Conservation (phyloP, 2,113 vertebrate species). For the Oryzias melastigma region DNA sequence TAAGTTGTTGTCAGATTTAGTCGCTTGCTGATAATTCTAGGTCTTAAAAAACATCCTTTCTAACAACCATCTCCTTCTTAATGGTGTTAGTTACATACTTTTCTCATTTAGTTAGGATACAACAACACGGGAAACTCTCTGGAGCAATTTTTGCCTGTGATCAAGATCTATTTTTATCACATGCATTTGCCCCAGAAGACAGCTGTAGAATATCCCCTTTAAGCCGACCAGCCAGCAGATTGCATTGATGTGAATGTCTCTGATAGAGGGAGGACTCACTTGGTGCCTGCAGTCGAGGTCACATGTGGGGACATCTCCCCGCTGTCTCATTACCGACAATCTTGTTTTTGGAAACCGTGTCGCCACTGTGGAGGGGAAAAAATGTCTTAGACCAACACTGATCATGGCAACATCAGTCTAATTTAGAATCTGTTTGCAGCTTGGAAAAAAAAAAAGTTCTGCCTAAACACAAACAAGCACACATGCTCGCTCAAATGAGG, state of each 20-base stretch:
- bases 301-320: slow-evolving; percentile 14
- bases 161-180: slow-evolving; percentile 24
- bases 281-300: slow-evolving; percentile 44
- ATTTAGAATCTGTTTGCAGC: background rate
- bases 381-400: slow-evolving; percentile 6
- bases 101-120: background rate
- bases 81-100: background rate
- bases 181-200: slow-evolving; percentile 18
- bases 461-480: background rate
- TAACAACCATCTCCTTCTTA: no score
- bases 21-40: no score
- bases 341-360: slow-evolving; percentile 31
- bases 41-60: no score
- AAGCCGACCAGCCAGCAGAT: slow-evolving; percentile 31
- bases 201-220: slow-evolving; percentile 27
- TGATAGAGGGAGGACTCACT: slow-evolving; percentile 16
- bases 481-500: background rate
- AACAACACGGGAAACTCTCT: slow-evolving; percentile 2
- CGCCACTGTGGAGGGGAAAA: background rate
- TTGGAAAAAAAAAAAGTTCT: background rate
- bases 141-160: background rate
- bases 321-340: slow-evolving; percentile 39
- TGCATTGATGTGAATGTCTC: slow-evolving; percentile 37
- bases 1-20: no score
- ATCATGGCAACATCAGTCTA: slow-evolving; percentile 8